A percentile compares a stretch with the other conserved stretches of the same genome.
Evolutionary conservation across 2,113 vertebrate species (phyloP).

Genomic region (Sakesphorus luctuosus): DNA sequence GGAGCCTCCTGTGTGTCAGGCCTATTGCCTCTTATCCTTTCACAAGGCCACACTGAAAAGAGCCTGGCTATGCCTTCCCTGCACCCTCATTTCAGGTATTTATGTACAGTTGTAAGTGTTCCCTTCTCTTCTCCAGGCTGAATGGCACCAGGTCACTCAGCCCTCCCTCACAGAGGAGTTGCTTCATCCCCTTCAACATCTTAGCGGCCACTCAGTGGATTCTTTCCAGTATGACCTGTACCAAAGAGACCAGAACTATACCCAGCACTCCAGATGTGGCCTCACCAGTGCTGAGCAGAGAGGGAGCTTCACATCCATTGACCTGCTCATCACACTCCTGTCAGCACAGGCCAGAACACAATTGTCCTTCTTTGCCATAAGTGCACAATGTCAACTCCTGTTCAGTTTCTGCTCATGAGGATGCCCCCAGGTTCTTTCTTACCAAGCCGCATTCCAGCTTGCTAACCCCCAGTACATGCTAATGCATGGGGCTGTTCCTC

Average conservation of each 20-base stretch:
- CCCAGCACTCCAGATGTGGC: background rate
- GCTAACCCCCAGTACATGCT: background rate
- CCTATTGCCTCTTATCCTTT: background rate
- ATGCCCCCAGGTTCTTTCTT: background rate
- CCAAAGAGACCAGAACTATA: background rate
- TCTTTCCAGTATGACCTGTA: background rate
- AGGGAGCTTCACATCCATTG: background rate
- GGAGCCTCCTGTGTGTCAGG: background rate
- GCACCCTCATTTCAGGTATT: background rate
- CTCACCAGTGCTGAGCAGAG: background rate
- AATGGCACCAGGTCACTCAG: background rate
- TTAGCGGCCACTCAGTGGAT: background rate
- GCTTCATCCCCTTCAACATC: background rate
- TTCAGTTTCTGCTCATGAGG: background rate
- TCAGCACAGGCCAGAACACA: background rate
- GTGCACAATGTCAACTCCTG: background rate
- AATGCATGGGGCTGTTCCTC: background rate
- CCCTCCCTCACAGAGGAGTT: background rate
- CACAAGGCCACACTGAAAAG: background rate
- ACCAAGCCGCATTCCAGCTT: background rate
- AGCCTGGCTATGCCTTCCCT: background rate
- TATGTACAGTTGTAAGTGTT: background rate
- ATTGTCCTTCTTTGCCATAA: background rate
- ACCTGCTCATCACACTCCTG: background rate
- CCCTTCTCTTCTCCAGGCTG: background rate